Percentiles rank a stretch among this genome's conserved stretches.
These are phyloP conservation scores for Stratiomys singularior DNA, from an alignment of 2,888 invertebrate species.

Conservation along the genomic window DNA sequence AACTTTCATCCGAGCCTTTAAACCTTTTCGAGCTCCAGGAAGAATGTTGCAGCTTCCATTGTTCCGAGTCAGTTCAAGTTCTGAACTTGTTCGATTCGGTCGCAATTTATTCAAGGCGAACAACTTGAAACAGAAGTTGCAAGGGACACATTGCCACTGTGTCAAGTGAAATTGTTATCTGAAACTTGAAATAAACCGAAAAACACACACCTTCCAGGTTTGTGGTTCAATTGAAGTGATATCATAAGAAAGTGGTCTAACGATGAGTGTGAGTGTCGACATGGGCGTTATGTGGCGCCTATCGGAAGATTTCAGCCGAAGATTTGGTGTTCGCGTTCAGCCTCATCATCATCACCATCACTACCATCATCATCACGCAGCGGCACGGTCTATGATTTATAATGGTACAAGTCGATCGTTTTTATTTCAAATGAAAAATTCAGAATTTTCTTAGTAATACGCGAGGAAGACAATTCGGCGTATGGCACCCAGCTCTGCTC, in stretches of 20 bases:
- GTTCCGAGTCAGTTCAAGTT: background rate
- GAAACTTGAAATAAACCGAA: background rate
- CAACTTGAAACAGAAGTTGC: background rate
- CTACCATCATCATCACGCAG: conserved; percentile 51
- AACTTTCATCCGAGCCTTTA: background rate
- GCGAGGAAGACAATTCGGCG: background rate
- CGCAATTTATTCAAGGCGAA: background rate
- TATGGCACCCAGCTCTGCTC: conserved; percentile 8
- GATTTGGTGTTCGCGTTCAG: conserved; percentile 65
- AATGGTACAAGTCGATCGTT: conserved; percentile 56
- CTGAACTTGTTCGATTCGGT: conserved; percentile 21
- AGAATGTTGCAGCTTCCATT: conserved; percentile 5
- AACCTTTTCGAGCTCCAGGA: background rate
- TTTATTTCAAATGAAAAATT: conserved; percentile 7
- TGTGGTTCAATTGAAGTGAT: background rate
- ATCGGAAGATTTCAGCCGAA: conserved; percentile 65
- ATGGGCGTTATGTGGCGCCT: conserved; percentile 67
- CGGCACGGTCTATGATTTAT: conserved; percentile 60
- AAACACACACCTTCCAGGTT: background rate
- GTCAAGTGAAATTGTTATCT: background rate
- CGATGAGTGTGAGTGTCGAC: conserved; percentile 66
- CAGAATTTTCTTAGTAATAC: conserved; percentile 32
- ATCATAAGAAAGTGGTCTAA: conserved; percentile 45
- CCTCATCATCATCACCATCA: conserved; percentile 59
- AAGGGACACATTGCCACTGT: background rate